Evolutionary conservation across 1,140 invertebrate genomes (phyloP).

Genomic region (Hyphantria cunea): DNA sequence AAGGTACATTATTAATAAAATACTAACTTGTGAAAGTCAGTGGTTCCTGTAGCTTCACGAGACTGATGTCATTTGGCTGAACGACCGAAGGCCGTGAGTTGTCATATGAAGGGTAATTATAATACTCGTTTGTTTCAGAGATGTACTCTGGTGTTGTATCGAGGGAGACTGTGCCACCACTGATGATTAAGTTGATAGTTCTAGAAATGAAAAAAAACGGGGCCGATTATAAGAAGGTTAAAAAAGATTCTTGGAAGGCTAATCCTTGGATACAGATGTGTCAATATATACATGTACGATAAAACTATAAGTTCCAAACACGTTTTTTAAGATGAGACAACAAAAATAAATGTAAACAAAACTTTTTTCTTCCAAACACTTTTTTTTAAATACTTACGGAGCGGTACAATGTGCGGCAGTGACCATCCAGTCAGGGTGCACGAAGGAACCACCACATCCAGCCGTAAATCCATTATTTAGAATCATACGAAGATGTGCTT

Average conservation of each 20-base stretch:
- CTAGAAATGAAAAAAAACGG: slow-evolving; percentile 32
- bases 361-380: too few relatives aligned
- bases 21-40: slow-evolving; percentile 52
- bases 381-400: slow-evolving; percentile 43
- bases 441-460: slow-evolving; percentile 83
- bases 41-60: slow-evolving; percentile 41
- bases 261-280: too few relatives aligned
- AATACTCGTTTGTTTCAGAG: slow-evolving; percentile 50
- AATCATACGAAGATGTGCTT: slow-evolving; percentile 71
- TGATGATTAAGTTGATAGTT: slow-evolving; percentile 46
- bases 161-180: slow-evolving; percentile 52
- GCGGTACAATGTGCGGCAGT: slow-evolving; percentile 85
- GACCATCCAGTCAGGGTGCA: slow-evolving; percentile 81
- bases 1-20: background rate
- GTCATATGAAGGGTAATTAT: slow-evolving; percentile 59
- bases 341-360: too few relatives aligned
- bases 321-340: too few relatives aligned
- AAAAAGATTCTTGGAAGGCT: background rate
- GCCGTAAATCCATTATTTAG: slow-evolving; percentile 44
- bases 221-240: background rate
- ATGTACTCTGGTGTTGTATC: slow-evolving; percentile 44
- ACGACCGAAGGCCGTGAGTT: slow-evolving; percentile 36
- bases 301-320: background rate
- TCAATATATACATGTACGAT: too few relatives aligned
- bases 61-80: slow-evolving; percentile 61